Evolutionary conservation across 2,113 vertebrate species (phyloP).

Genomic region (Rhynchopsitta pachyrhyncha): DNA sequence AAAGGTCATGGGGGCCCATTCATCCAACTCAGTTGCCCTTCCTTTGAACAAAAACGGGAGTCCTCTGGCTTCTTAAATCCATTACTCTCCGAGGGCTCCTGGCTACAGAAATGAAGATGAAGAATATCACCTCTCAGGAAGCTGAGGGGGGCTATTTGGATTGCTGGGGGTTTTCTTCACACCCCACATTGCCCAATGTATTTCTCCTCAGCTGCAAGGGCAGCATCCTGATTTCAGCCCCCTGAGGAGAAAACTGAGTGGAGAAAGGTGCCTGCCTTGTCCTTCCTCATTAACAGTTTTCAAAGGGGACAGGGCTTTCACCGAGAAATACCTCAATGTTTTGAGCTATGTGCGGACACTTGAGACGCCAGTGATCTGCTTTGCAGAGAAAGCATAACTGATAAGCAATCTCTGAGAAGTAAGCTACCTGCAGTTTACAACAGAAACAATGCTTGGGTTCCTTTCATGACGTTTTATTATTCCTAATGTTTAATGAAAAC

Average conservation of each 20-base stretch:
- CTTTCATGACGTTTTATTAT: neutral
- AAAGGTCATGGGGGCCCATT: neutral
- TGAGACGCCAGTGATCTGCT: neutral
- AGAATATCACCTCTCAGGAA: neutral
- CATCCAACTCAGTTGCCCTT: neutral
- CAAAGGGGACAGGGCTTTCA: neutral
- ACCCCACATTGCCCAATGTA: neutral
- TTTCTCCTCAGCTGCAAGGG: neutral
- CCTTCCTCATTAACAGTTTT: neutral
- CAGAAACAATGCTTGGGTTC: neutral
- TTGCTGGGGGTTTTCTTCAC: neutral
- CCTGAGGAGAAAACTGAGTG: neutral
- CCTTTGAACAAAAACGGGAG: neutral
- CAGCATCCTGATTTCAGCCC: neutral
- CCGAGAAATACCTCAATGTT: neutral
- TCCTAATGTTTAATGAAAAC: neutral
- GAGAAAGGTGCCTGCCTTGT: neutral
- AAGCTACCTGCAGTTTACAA: neutral
- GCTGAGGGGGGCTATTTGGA: neutral
- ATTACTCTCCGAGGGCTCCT: neutral
- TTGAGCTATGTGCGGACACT: neutral
- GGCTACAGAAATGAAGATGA: neutral
- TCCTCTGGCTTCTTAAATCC: neutral
- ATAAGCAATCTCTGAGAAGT: neutral
- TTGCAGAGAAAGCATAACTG: neutral